Base-by-base conservation (phyloP, 2,888 invertebrate genomes). In the Cyclophora albipunctata region DNA sequence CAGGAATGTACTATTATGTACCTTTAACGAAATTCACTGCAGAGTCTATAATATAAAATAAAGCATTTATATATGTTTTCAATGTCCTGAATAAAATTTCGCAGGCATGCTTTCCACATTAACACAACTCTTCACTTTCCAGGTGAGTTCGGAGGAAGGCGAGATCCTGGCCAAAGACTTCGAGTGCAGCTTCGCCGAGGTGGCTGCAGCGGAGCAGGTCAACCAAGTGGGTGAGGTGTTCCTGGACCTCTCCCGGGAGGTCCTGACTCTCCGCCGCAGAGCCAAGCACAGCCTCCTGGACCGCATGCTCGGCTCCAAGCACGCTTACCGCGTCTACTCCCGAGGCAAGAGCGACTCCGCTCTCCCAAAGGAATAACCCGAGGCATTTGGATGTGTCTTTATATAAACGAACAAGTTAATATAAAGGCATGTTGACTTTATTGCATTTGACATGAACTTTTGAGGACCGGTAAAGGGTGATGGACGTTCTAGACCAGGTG, bases 261-360 rank as follows among this genome's bases (percentile, higher is more conserved):
- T 97, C 3, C 84, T 96, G 53, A 91, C 93, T 33, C 92, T 93
- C 5, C 90, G 96, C 64, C 90, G 96, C 62, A 91, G 95, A 72
- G 95, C 95, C 63, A 97, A 96, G 75, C 96, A 96, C 72, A 96
- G 96, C 47, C 79, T 96, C 3, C 78, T 95, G 41, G 95, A 95
- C 69, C 88, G 96, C 53, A 96, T 96, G 94, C 85, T 96, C 45
- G 96, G 96, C 40, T 92, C 93, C 34, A 93, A 92, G 76, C 90
- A 91, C 3, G 91, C 91, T 0, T 91, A 93, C 55, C 87, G 93
- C 57, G 92, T 94, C 46, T 96, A 96, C 78, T 94, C 93, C 7
- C 90, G 96, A 52, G 96, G 96, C 45, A 96, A 96, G 77, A 96
- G 96, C 80, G 96, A 96, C 72, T 95, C 95, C 71, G 95, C 95